Evolutionary conservation across 2,888 invertebrate species (phyloP).

Genomic region (Pedicia rivosa): DNA sequence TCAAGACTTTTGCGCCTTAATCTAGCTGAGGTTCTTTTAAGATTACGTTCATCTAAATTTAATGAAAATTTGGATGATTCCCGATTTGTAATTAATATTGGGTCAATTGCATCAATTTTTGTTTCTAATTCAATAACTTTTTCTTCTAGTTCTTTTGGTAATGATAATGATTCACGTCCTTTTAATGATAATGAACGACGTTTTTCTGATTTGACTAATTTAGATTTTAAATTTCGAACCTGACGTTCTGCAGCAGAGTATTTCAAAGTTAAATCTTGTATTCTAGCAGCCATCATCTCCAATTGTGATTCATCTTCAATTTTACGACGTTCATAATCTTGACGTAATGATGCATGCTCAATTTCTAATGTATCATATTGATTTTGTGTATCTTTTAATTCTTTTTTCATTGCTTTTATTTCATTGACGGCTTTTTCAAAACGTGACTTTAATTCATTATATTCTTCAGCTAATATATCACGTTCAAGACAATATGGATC

Average conservation of each 20-base stretch:
- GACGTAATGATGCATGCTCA: conserved; percentile 56
- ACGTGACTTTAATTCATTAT: conserved; percentile 54
- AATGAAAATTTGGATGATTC: conserved; percentile 18
- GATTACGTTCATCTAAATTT: conserved; percentile 30
- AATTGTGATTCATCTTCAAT: conserved; percentile 51
- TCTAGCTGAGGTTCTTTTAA: conserved; percentile 21
- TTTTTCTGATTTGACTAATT: conserved; percentile 62
- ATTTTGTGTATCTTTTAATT: conserved; percentile 61
- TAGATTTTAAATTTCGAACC: conserved; percentile 61
- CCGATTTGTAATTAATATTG: conserved; percentile 15
- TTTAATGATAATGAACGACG: conserved; percentile 68
- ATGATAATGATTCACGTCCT: conserved; percentile 62
- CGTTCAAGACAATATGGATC: conserved; percentile 59
- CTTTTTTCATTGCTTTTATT: conserved; percentile 67
- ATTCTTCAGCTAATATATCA: conserved; percentile 64
- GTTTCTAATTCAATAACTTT: conserved; percentile 67
- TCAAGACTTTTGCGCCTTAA: conserved; percentile 61
- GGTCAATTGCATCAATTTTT: conserved; percentile 52
- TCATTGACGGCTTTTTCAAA: conserved; percentile 73
- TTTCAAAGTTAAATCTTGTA: conserved; percentile 71
- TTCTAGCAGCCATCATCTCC: conserved; percentile 63
- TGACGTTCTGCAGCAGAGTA: conserved; percentile 68
- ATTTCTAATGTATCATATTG: conserved; percentile 67
- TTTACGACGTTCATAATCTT: conserved; percentile 52
- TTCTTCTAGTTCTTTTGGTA: conserved; percentile 71